These are phyloP conservation scores for Pammene aurita DNA, from an alignment of 2,888 invertebrate genomes.

Conservation along the genomic window DNA sequence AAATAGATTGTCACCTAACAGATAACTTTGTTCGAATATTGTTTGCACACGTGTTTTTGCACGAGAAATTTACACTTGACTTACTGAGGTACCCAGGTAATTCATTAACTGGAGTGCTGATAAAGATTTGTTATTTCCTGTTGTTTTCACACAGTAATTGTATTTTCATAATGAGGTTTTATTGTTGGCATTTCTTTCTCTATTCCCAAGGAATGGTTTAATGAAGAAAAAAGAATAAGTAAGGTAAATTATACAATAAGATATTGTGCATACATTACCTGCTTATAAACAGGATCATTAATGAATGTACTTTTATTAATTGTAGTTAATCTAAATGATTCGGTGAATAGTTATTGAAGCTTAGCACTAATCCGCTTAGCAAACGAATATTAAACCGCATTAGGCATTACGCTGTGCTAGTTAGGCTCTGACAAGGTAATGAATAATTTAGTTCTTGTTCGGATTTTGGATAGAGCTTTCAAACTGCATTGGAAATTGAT, in stretches of 20 bases:
- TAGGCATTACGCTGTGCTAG: conserved; percentile 6
- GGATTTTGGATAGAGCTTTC: conserved; percentile 26
- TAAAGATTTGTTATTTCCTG: conserved; percentile 17
- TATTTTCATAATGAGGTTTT: neutral
- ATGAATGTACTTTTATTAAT: neutral
- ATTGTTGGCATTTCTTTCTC: neutral
- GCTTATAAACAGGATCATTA: no score
- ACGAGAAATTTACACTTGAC: conserved; percentile 13
- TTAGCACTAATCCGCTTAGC: conserved; percentile 27
- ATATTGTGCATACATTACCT: no score
- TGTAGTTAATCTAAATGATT: neutral
- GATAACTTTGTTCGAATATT: conserved; percentile 27
- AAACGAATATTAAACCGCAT: conserved; percentile 9
- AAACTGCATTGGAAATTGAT: conserved; percentile 26
- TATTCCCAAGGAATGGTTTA: neutral
- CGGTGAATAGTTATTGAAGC: neutral
- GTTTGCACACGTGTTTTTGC: conserved; percentile 25
- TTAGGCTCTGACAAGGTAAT: conserved; percentile 20
- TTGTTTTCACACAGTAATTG: neutral
- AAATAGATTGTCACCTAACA: conserved; percentile 49
- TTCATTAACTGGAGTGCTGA: conserved; percentile 10
- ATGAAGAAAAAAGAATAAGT: neutral
- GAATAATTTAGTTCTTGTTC: conserved; percentile 30
- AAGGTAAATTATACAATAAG: neutral
- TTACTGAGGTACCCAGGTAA: no score